These are phyloP conservation scores for Petrocephalus schoutedeni DNA, from an alignment of 2,797 vertebrate genomes.

Conservation along the genomic window DNA sequence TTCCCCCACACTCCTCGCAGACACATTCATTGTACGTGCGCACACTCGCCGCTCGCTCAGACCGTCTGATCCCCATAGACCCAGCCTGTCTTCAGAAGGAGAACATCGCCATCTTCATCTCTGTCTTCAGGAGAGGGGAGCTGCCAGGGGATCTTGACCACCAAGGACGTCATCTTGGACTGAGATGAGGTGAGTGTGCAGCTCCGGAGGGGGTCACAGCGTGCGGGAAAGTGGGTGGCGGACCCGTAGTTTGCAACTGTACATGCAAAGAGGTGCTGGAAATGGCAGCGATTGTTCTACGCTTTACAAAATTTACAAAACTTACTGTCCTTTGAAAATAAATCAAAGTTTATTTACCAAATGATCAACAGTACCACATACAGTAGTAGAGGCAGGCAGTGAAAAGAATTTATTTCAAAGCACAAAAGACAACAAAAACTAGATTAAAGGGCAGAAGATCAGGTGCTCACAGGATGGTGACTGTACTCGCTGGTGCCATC, in stretches of 20 bases:
- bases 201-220: background rate
- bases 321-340: background rate
- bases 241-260: background rate
- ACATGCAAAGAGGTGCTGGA: background rate
- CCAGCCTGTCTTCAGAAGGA: background rate
- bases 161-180: background rate
- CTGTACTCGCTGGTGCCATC: background rate
- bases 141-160: background rate
- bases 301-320: background rate
- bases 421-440: background rate
- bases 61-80: background rate
- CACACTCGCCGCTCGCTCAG: background rate
- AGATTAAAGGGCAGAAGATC: background rate
- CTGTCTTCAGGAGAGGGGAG: background rate
- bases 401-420: background rate
- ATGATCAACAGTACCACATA: background rate
- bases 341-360: background rate
- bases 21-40: background rate
- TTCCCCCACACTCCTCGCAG: background rate
- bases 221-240: background rate
- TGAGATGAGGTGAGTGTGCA: slow-evolving; percentile 4
- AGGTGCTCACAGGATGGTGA: background rate
- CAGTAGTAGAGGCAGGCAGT: background rate
- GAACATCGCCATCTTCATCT: background rate
- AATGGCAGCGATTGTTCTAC: background rate